Conservation (phyloP, 2,113 vertebrate species). For the Catharus bicknelli region DNA sequence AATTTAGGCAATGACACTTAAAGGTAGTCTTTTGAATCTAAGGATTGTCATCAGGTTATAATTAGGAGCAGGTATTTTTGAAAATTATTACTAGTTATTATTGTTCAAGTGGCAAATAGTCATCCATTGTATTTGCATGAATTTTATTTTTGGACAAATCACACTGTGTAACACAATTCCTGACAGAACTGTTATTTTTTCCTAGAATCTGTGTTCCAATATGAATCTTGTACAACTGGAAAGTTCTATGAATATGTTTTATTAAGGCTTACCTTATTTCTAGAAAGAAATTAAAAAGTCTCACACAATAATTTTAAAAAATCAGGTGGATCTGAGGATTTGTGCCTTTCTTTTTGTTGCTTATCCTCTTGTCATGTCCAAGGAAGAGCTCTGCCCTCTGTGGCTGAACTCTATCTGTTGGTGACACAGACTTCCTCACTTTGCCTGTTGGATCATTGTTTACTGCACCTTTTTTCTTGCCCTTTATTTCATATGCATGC, state of each 20-base stretch:
- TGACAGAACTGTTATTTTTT: neutral
- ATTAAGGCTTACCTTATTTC: neutral
- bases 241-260: neutral
- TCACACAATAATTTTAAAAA: neutral
- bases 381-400: neutral
- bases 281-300: neutral
- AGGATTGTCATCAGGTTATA: slow-evolving; percentile 22
- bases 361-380: neutral
- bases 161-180: neutral
- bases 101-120: neutral
- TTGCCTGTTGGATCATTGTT: neutral
- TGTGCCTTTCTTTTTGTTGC: neutral
- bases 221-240: neutral
- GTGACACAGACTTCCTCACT: neutral
- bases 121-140: neutral
- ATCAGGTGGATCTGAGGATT: neutral
- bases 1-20: neutral
- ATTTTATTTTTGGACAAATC: neutral
- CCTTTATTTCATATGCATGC: neutral
- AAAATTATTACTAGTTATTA: neutral
- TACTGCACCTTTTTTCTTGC: neutral
- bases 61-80: slow-evolving; percentile 8
- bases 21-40: neutral
- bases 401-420: neutral
- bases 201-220: neutral